Conservation (phyloP, 1,140 invertebrate genomes). For the Zeugodacus cucurbitae region DNA sequence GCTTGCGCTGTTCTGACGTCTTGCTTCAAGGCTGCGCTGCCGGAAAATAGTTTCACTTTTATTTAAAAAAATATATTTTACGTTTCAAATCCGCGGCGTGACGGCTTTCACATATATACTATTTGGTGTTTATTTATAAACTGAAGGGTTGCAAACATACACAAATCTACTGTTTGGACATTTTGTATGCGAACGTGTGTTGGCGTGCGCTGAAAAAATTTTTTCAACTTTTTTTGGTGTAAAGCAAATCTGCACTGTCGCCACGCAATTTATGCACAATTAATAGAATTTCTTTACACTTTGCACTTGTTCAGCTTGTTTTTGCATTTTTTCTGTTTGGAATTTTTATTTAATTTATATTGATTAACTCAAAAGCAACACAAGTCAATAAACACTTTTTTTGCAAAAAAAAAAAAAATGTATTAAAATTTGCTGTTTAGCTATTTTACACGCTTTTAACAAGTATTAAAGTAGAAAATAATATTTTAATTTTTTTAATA, state of each 20-base stretch:
- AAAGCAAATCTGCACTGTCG: neutral
- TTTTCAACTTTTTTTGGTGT: neutral
- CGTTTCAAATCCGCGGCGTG: neutral
- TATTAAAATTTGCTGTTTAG: neutral
- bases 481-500: neutral
- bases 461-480: neutral
- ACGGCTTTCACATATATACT: neutral
- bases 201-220: neutral
- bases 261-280: no score
- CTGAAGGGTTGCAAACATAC: neutral
- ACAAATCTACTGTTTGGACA: neutral
- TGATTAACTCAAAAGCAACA: neutral
- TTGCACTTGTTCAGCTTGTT: neutral
- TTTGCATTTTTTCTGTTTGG: neutral
- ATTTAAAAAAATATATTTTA: neutral
- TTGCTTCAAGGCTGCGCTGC: neutral
- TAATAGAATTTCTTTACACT: neutral
- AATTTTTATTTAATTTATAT: neutral
- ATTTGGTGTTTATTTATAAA: neutral
- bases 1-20: neutral
- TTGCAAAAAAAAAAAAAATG: neutral
- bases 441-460: neutral
- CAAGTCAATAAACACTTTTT: neutral
- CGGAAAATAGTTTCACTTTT: conserved; percentile 17
- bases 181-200: neutral